A percentile compares a stretch with the other conserved stretches of the same genome.
These are phyloP conservation scores for Geotrupes spiniger DNA, from an alignment of 2,888 invertebrate genomes.

Conservation along the genomic window DNA sequence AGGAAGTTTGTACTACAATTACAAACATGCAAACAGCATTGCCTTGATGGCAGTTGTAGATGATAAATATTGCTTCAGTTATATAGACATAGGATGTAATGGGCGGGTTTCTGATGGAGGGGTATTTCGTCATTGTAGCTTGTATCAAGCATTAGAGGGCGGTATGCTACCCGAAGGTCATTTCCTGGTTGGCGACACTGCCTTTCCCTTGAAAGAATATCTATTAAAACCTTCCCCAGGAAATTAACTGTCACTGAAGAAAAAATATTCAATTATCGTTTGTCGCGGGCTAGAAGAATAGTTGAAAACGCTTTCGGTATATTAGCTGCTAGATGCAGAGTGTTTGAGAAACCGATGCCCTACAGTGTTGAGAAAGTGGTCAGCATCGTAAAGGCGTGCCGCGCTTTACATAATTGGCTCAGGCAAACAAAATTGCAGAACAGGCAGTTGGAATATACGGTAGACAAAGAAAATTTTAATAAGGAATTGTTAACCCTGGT, in stretches of 20 bases:
- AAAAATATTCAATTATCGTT: too few relatives aligned
- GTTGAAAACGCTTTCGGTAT: conserved; percentile 13
- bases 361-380: conserved; percentile 24
- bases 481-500: too few relatives aligned
- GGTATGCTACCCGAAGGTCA: too few relatives aligned
- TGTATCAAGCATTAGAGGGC: too few relatives aligned
- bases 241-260: too few relatives aligned
- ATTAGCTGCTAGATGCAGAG: conserved; percentile 9
- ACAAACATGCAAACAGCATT: neutral
- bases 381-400: conserved; percentile 22
- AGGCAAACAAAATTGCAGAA: too few relatives aligned
- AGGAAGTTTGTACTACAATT: conserved; percentile 7
- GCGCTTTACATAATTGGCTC: conserved; percentile 13
- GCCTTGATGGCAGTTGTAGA: too few relatives aligned
- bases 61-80: too few relatives aligned
- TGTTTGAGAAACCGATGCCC: conserved; percentile 18
- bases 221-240: conserved; percentile 10
- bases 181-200: conserved; percentile 9
- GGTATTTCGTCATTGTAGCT: neutral
- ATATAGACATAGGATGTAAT: too few relatives aligned
- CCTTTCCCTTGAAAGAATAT: conserved; percentile 12
- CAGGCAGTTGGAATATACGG: too few relatives aligned
- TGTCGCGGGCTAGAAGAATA: too few relatives aligned
- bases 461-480: too few relatives aligned
- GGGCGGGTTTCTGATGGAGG: neutral